Evolutionary conservation across 2,113 vertebrate species (phyloP), one percentile per base, ranked within the genome.

Genomic region (Spermophilus dauricus): DNA sequence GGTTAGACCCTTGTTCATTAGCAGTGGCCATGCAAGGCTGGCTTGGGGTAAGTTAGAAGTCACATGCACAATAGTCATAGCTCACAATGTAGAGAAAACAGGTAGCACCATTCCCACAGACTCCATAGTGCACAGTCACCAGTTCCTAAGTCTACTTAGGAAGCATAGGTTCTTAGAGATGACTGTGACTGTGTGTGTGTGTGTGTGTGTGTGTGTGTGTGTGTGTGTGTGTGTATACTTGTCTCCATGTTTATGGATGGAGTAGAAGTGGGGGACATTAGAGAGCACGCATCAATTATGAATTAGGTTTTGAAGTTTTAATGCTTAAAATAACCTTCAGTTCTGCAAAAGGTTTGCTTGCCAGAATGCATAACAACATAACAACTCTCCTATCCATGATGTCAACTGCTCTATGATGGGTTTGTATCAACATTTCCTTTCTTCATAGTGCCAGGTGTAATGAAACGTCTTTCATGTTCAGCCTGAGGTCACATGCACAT

Each of bases 171-270:
- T 32, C 42, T n/a, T 80, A 78, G 7, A 32, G 73, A 89, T 73
- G 53, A 26, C 14, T 69, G 0, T 17, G 77, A 11, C 3, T 53
- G 37, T 37, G 37, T 37, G 2, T 24, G 16, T 89, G 34, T 56
- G 30, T n/a, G 26, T n/a, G 0, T 67, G 16, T 18, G 5, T 53
- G 20, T 67, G 13, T 13, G 24, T 0, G 1, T 7, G 10, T 8
- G 1, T 53, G 5, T 83, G 26, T 3, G 39, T 56, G n/a, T n/a
- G n/a, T n/a, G n/a, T n/a, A 16, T 65, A 22, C 39, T 0, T 67
- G 5, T 30, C 14, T 8, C 24, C 42, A 22, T 94, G n/a, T 58
- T 87, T 77, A 56, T 39, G 26, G 28, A 30, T 8, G n/a, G 12
- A 20, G 26, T n/a, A 5, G 37, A 92, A 87, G 13, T n/a, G n/a